Percentiles rank a stretch among this genome's conserved stretches.
Evolutionary conservation across 2,888 invertebrate species (phyloP).

Genomic region (Macrosoma leucophasiata): DNA sequence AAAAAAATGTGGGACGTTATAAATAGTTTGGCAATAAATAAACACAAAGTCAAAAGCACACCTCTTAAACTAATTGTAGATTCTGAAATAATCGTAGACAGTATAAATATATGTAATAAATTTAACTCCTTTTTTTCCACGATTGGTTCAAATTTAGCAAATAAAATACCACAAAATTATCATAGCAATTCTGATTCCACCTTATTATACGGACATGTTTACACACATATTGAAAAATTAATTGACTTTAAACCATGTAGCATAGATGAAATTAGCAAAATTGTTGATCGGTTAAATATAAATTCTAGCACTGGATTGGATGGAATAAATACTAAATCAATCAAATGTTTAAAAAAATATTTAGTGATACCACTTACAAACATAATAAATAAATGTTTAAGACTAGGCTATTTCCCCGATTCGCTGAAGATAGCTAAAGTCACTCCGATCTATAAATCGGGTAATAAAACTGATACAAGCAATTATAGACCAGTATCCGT

Average conservation of each 20-base stretch:
- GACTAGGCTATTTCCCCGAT: slow-evolving; percentile 12
- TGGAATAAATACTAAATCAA: slow-evolving; percentile 15
- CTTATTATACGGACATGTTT: too few species aligned
- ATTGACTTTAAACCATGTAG: slow-evolving; percentile 2
- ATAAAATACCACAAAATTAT: slow-evolving; percentile 1
- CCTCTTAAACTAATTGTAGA: slow-evolving; percentile 9
- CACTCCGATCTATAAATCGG: slow-evolving; percentile 17
- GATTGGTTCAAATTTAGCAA: slow-evolving; percentile 7
- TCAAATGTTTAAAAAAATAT: slow-evolving; percentile 16
- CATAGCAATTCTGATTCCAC: too few species aligned
- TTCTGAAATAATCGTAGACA: slow-evolving; percentile 3
- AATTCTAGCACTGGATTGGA: slow-evolving; percentile 16
- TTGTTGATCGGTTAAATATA: slow-evolving; percentile 13
- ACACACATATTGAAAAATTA: slow-evolving; percentile 1
- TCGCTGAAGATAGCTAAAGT: slow-evolving; percentile 12
- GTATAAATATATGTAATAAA: slow-evolving; percentile 6
- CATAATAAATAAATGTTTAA: slow-evolving; percentile 15
- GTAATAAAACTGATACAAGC: slow-evolving; percentile 7
- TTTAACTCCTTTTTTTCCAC: slow-evolving; percentile 15
- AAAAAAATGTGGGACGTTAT: slow-evolving; percentile 24
- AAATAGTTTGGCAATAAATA: slow-evolving; percentile 19
- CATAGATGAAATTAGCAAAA: slow-evolving; percentile 9
- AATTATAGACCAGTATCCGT: slow-evolving; percentile 19
- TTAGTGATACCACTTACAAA: slow-evolving; percentile 1
- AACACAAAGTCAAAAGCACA: slow-evolving; percentile 11